phyloP scores from a whole-genome alignment of 1,140 invertebrate species.

The Papilio aristodemus region DNA sequence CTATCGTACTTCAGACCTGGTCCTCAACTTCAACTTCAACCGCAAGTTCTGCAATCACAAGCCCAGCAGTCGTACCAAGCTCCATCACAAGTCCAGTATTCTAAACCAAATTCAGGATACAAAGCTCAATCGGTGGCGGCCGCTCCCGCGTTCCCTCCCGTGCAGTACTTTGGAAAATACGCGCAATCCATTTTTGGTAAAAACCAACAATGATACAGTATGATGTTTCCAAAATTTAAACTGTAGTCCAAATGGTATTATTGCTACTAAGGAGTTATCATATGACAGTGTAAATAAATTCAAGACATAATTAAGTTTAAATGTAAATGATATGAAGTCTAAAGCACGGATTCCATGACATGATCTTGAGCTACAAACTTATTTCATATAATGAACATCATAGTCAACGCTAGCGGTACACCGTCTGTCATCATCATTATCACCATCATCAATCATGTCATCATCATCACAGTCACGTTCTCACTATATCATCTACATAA shows the following conservation, averaged over 20 bases:
- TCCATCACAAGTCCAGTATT: slow-evolving; percentile 35
- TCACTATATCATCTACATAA: too few relatives aligned
- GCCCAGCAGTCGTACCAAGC: slow-evolving; percentile 31
- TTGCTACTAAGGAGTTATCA: slow-evolving; percentile 3
- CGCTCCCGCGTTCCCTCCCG: slow-evolving; percentile 54
- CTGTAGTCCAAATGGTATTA: slow-evolving; percentile 3
- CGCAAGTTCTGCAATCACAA: slow-evolving; percentile 35
- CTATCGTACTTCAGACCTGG: slow-evolving; percentile 35
- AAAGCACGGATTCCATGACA: too few relatives aligned
- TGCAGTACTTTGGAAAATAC: slow-evolving; percentile 70
- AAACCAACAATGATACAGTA: slow-evolving; percentile 44
- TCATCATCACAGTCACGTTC: too few relatives aligned
- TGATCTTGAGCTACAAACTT: background rate
- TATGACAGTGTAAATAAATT: background rate
- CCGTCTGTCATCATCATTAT: background rate
- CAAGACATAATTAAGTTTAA: background rate
- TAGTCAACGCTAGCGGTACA: too few relatives aligned
- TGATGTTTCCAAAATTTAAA: background rate
- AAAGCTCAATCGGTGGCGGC: slow-evolving; percentile 29
- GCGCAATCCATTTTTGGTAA: slow-evolving; percentile 56
- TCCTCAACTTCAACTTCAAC: slow-evolving; percentile 38
- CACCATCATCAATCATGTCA: too few relatives aligned
- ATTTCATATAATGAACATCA: background rate
- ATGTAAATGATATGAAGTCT: slow-evolving; percentile 11
- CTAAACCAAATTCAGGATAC: slow-evolving; percentile 21